Percentiles rank a stretch among this genome's conserved stretches.
Conservation (phyloP, 2,113 vertebrate species). For the Pogona vitticeps region DNA sequence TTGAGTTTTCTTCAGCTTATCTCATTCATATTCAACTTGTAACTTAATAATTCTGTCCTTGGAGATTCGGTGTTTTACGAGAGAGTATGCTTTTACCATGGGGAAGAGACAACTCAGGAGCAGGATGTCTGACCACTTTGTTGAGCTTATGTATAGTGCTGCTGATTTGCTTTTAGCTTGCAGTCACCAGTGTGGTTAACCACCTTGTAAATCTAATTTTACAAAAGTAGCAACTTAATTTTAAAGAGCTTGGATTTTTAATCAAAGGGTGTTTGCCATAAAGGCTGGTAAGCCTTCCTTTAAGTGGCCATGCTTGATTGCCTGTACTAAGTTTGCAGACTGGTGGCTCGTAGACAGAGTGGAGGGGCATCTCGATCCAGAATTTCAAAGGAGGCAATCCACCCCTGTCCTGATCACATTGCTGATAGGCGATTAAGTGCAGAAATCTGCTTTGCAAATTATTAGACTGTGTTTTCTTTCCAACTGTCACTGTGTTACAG, state of each 20-base stretch:
- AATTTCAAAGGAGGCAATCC: background rate
- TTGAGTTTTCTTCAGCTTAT: constrained; percentile 20
- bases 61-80: constrained; percentile 7
- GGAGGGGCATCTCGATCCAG: too few relatives aligned
- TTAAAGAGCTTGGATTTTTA: background rate
- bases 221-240: background rate
- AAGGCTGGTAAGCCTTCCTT: background rate
- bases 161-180: background rate
- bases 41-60: constrained; percentile 31
- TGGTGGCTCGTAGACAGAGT: background rate
- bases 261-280: background rate
- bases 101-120: background rate
- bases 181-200: background rate
- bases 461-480: background rate
- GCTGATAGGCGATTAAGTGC: too few relatives aligned
- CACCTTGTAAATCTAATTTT: background rate
- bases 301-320: too few relatives aligned
- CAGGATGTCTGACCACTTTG: background rate
- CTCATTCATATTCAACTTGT: constrained; percentile 30
- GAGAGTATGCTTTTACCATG: background rate
- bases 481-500: background rate
- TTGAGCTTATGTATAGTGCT: background rate
- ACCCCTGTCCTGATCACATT: too few relatives aligned
- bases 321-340: too few relatives aligned
- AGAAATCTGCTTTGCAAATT: background rate